Percentiles rank a stretch among this genome's conserved stretches.
These are phyloP conservation scores for Cyprinodon brontotheroides DNA, from an alignment of 2,113 vertebrate genomes.

Conservation along the genomic window DNA sequence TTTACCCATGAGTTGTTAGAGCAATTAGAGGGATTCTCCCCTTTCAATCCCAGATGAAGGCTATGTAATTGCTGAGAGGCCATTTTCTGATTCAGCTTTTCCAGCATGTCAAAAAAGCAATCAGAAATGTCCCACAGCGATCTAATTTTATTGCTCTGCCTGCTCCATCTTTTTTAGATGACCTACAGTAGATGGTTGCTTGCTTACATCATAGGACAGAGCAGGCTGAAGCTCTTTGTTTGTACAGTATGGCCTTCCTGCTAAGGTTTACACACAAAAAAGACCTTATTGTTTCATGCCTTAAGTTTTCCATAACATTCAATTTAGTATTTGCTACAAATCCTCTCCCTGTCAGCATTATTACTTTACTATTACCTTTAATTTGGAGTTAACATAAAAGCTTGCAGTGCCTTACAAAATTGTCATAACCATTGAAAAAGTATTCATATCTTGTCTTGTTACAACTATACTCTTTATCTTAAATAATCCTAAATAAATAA, in stretches of 20 bases:
- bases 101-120: slow-evolving; percentile 51
- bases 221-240: slow-evolving; percentile 22
- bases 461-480: too few species aligned
- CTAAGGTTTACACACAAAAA: slow-evolving; percentile 46
- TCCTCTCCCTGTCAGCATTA: neutral
- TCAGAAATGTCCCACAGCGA: slow-evolving; percentile 50
- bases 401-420: too few species aligned
- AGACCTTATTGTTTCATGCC: slow-evolving; percentile 37
- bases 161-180: slow-evolving; percentile 42
- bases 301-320: slow-evolving; percentile 13
- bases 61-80: slow-evolving; percentile 33
- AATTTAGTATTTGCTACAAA: neutral
- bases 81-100: slow-evolving; percentile 61
- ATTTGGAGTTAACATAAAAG: too few species aligned
- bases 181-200: slow-evolving; percentile 31
- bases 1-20: slow-evolving; percentile 24
- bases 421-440: too few species aligned
- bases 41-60: slow-evolving; percentile 43
- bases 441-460: too few species aligned
- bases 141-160: slow-evolving; percentile 46
- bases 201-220: slow-evolving; percentile 28
- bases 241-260: slow-evolving; percentile 17
- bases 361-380: neutral
- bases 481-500: too few species aligned
- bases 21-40: slow-evolving; percentile 26